Conservation (phyloP, 2,888 invertebrate species). For the Amblyjoppa fuscipennis region DNA sequence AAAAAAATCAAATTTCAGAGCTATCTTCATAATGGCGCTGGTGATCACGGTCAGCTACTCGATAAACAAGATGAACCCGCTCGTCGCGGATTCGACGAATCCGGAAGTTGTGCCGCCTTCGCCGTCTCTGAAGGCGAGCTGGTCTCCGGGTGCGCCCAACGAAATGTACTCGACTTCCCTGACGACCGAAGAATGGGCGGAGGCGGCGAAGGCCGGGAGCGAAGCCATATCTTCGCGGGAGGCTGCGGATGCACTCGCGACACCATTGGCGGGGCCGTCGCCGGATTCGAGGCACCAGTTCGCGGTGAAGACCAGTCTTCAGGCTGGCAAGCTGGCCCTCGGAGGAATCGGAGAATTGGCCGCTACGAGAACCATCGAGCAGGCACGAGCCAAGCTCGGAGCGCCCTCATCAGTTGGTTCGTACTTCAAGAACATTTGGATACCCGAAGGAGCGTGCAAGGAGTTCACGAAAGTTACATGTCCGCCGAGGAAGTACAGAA, state of each 20-base stretch:
- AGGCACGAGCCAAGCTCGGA: constrained; percentile 73
- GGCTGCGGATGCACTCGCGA: constrained; percentile 86
- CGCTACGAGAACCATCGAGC: constrained; percentile 88
- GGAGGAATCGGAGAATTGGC: constrained; percentile 90
- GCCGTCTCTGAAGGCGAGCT: constrained; percentile 65
- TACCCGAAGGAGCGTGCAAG: constrained; percentile 74
- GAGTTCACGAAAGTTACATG: constrained; percentile 74
- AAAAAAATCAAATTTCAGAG: constrained; percentile 81
- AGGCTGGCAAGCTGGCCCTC: constrained; percentile 88
- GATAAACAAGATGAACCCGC: constrained; percentile 64
- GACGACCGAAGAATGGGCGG: constrained; percentile 84
- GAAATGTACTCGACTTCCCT: constrained; percentile 71
- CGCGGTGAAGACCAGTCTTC: constrained; percentile 88
- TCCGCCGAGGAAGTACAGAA: constrained; percentile 87
- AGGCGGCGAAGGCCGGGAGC: constrained; percentile 87
- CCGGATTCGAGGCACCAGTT: constrained; percentile 91
- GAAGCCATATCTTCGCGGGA: constrained; percentile 87
- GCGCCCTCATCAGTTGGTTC: constrained; percentile 76
- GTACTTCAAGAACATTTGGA: constrained; percentile 80
- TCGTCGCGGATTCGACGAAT: constrained; percentile 75
- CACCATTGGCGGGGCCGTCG: constrained; percentile 86
- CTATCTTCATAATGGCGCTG: constrained; percentile 86
- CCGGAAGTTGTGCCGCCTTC: constrained; percentile 46
- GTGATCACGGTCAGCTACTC: constrained; percentile 87
- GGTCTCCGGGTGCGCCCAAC: constrained; percentile 20